Base-by-base conservation (phyloP, 2,797 vertebrate species). In the Perodicticus potto region DNA sequence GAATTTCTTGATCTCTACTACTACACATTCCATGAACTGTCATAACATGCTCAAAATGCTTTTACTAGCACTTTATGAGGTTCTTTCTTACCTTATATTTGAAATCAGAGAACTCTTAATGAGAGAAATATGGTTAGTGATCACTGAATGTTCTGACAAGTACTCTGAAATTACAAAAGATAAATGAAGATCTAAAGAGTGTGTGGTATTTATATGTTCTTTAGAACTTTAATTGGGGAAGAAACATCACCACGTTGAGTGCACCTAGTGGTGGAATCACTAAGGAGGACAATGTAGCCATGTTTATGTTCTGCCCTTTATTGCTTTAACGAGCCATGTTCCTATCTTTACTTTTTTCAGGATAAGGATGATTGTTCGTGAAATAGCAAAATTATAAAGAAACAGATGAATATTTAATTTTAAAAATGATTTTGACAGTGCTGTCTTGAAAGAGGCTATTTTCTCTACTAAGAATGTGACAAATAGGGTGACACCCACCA, bases 401-500 rank as follows among this genome's bases (percentile, higher is more conserved):
- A 96, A 84, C 87, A 89, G 49, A 77, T 14, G 9, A 78, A 86
- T 57, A 59, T 70, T 70, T 86, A 57, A 65, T 94, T 94, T 61
- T 74, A 40, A n/a, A 34, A 37, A 78, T 96, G 89, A 94, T 40
- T 57, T 95, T 65, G 76, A 73, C 20, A 74, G 3, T 93, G 2
- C 69, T 91, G 13, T 77, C 49, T 96, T 81, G 63, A 89, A 95
- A 94, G 80, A 91, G 49, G 4, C 67, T 78, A 27, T 95, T 94
- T 70, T 32, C 37, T 86, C 5, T 89, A 37, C 11, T 32, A 55
- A 93, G 87, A 90, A 40, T 91, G 6, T 65, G 70, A 76, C 86
- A 85, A 86, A 34, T 74, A 85, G 40, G 40, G n/a, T 88, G 29
- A 65, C 23, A 40, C 14, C 65, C 59, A 55, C 45, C 19, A 67